A percentile compares a stretch with the other conserved stretches of the same genome.
Conservation (phyloP, 37 sponge, comb jelly and placozoan genomes). For the Chondrilla cf. caribensis region DNA sequence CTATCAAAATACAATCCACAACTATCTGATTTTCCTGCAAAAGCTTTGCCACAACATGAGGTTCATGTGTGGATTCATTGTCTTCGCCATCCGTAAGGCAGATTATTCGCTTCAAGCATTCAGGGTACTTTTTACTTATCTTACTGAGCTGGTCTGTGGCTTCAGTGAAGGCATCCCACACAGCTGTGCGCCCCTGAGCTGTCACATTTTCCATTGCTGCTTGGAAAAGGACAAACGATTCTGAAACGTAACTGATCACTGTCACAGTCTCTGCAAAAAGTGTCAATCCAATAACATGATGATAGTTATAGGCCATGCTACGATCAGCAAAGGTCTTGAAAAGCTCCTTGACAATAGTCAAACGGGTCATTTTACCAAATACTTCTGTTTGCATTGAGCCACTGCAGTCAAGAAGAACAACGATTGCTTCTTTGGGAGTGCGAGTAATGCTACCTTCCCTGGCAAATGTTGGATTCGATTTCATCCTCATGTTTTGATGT, state of each 20-base stretch:
- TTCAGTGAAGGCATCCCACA: conserved; percentile 30
- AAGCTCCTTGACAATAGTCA: conserved; percentile 24
- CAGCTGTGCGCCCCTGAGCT: conserved; percentile 5
- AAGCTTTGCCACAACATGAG: conserved; percentile 7
- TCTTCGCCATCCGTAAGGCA: conserved; percentile 47
- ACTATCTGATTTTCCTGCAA: conserved; percentile 6
- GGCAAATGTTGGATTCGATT: background rate
- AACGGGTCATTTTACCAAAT: background rate
- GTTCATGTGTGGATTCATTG: conserved; percentile 18
- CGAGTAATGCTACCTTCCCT: conserved; percentile 25
- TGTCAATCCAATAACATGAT: conserved; percentile 38
- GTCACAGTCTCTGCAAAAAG: conserved; percentile 8
- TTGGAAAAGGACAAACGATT: conserved; percentile 27
- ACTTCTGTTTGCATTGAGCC: conserved; percentile 6
- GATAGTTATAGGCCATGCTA: conserved; percentile 33
- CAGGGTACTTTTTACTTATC: conserved; percentile 4
- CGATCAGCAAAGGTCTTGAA: conserved; percentile 43
- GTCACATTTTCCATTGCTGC: background rate
- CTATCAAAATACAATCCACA: conserved; percentile 25
- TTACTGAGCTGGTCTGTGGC: conserved; percentile 23
- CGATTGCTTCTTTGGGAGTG: conserved; percentile 36
- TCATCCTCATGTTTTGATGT: background rate
- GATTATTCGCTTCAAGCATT: conserved; percentile 32
- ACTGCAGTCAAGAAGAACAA: conserved; percentile 33
- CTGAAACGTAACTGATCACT: conserved; percentile 20